A percentile compares a stretch with the other conserved stretches of the same genome.
Evolutionary conservation across 2,888 invertebrate species (phyloP).

Genomic region (Oxycera nigricornis): DNA sequence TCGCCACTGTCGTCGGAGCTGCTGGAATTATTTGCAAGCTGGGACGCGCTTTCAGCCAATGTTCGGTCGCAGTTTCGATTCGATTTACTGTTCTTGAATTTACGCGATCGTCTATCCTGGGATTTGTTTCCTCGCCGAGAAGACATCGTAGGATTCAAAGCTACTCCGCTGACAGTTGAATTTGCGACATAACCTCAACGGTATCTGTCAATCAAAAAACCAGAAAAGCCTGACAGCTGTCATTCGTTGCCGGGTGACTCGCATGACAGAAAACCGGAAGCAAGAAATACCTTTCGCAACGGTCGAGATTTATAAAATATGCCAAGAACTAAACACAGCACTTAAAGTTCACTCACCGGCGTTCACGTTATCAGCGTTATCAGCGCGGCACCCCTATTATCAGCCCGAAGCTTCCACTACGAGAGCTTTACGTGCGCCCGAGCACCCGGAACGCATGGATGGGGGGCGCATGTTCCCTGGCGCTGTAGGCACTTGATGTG

Average conservation of each 20-base stretch:
- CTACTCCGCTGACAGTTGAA: too few species aligned
- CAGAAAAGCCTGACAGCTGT: too few species aligned
- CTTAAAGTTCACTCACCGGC: too few species aligned
- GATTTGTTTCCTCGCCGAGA: constrained; percentile 20
- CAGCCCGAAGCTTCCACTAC: not conserved
- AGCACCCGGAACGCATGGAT: not conserved
- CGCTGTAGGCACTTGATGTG: constrained; percentile 25
- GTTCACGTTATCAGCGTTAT: too few species aligned
- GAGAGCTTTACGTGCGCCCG: constrained; percentile 16
- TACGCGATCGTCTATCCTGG: constrained; percentile 49
- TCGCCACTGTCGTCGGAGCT: constrained; percentile 46
- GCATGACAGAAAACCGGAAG: too few species aligned
- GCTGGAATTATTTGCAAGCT: constrained; percentile 50
- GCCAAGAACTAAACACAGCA: too few species aligned
- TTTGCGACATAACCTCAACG: not conserved
- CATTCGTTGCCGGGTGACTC: too few species aligned
- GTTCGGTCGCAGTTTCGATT: constrained; percentile 55
- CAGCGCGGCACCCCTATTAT: not conserved
- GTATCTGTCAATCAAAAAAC: too few species aligned
- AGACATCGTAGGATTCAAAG: too few species aligned
- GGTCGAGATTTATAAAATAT: too few species aligned
- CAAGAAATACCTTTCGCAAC: too few species aligned
- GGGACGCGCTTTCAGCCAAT: constrained; percentile 56
- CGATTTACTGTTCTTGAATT: constrained; percentile 55
- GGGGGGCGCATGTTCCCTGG: constrained; percentile 21